phyloP scores from a whole-genome alignment of 92 coral and sea anemone species.

The Parazoanthus darwini region DNA sequence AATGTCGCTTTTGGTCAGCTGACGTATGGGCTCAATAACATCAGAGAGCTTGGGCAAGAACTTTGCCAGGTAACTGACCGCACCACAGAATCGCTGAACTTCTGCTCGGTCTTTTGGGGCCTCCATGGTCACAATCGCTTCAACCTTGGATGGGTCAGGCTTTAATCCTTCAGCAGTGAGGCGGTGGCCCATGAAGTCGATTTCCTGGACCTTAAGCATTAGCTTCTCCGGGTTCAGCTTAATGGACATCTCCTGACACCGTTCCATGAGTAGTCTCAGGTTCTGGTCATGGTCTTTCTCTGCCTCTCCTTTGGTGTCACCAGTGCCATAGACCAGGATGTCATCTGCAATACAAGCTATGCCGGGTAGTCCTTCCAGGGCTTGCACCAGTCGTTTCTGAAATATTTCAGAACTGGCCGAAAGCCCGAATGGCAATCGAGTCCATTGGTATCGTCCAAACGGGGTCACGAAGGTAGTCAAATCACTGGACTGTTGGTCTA shows the following conservation, averaged over 20 bases:
- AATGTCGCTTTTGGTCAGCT: conserved; percentile 23
- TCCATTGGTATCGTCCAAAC: conserved; percentile 34
- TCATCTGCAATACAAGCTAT: conserved; percentile 41
- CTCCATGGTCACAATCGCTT: conserved; percentile 1
- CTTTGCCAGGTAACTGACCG: conserved; percentile 19
- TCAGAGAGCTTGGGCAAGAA: conserved; percentile 15
- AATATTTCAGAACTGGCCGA: conserved; percentile 35
- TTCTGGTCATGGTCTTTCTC: conserved; percentile 28
- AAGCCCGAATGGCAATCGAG: conserved; percentile 43
- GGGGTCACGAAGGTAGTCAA: conserved; percentile 40
- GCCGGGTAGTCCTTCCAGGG: conserved; percentile 47
- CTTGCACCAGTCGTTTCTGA: conserved; percentile 47
- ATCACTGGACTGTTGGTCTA: conserved; percentile 23
- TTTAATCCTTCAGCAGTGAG: conserved; percentile 28
- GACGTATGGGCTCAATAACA: conserved; percentile 34
- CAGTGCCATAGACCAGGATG: conserved; percentile 38
- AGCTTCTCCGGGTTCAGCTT: conserved; percentile 19
- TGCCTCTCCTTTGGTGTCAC: conserved; percentile 27
- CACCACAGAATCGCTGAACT: conserved; percentile 16
- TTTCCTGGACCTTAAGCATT: neutral
- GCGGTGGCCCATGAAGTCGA: conserved; percentile 34
- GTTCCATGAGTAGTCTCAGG: conserved; percentile 13
- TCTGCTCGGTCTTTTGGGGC: conserved; percentile 10
- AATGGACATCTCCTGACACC: conserved; percentile 29
- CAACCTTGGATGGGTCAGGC: conserved; percentile 31